Base-by-base conservation (phyloP, 2,797 vertebrate genomes). In the Loris lydekkerianus region DNA sequence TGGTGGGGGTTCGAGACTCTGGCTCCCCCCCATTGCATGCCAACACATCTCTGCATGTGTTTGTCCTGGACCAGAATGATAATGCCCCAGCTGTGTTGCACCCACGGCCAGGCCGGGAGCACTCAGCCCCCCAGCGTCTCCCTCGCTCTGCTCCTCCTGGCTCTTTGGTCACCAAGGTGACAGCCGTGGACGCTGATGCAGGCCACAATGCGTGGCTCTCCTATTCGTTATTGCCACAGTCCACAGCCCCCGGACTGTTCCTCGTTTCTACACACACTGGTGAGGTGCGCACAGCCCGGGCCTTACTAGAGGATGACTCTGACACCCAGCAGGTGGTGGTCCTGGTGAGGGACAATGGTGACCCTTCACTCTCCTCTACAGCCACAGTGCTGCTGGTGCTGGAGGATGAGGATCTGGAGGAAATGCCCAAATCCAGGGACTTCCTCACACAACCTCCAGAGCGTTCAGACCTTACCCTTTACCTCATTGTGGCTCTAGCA, bases 141-240 rank as follows among this genome's bases (percentile, higher is more conserved):
- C 99, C 99, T 0, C 98, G 98, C 23, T 99, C 99, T 69, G 99
- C 98, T 1, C 98, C 98, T 17, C 96, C 98, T 0, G 99, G 99
- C 25, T 99, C 99, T 93, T 97, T 99, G 82, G 98, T 99, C 93
- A 99, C 98, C 96, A 99, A 99, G 98, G 99, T 99, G 91, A 99
- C 99, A 31, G 99, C 99, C 2, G 98, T 99, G 96, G 99, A 99
- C 95, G 98, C 99, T 0, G 99, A 99, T 88, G 99, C 99, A 0
- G 99, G 99, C 67, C 99, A 99, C 97, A 99, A 99, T 1, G 99
- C 99, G 0, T 99, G 99, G 99, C 98, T 99, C 78, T 99, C 99
- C 21, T 99, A 99, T 92, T 99, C 98, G 7, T 98, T 99, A 18
- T 95, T 98, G 85, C 98, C 98, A 0, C 99, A 99, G 40, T 99